Conservation (phyloP, 2,113 vertebrate genomes). For the Poicephalus gulielmi region DNA sequence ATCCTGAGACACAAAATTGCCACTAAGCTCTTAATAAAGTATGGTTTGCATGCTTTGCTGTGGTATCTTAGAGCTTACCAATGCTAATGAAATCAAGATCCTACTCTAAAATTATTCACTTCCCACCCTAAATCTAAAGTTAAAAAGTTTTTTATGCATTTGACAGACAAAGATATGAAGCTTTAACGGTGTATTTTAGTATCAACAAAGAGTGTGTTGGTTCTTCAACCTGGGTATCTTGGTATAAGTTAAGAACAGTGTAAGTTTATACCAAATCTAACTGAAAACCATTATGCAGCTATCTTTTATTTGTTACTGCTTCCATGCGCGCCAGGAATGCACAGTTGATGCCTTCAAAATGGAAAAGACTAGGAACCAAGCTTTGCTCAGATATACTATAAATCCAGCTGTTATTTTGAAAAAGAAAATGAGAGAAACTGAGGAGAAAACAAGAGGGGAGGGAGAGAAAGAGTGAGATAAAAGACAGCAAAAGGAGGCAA, state of each 20-base stretch:
- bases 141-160: not conserved
- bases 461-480: not conserved
- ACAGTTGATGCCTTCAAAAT: not conserved
- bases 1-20: not conserved
- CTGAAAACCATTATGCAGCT: not conserved
- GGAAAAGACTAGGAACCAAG: not conserved
- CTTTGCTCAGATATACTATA: not conserved
- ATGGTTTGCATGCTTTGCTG: not conserved
- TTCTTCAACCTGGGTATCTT: not conserved
- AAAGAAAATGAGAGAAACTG: not conserved
- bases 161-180: not conserved
- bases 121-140: not conserved
- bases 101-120: not conserved
- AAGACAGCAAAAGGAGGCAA: not conserved
- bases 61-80: not conserved
- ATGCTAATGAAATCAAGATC: not conserved
- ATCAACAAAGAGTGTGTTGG: not conserved
- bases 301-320: not conserved
- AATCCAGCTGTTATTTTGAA: not conserved
- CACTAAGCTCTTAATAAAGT: not conserved
- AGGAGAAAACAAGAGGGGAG: not conserved
- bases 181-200: not conserved
- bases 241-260: not conserved
- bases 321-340: not conserved
- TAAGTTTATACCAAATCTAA: not conserved